These are phyloP conservation scores for Oxygymnocypris stewartii DNA, from an alignment of 2,113 vertebrate genomes.

Conservation along the genomic window DNA sequence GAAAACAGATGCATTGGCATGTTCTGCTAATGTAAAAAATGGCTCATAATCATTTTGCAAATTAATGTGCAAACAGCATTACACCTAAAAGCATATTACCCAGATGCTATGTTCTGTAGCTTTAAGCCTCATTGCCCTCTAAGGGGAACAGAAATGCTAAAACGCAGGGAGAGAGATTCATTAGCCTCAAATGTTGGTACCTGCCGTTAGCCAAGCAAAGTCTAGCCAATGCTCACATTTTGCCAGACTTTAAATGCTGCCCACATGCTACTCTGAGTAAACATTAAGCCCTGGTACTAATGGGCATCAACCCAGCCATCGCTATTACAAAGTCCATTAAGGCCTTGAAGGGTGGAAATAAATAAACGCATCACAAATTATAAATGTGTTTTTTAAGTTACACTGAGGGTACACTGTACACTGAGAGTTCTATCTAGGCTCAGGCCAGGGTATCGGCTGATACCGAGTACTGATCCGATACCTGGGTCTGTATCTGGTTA, in stretches of 20 bases:
- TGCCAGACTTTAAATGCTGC: constrained; percentile 41
- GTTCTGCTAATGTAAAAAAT: constrained; percentile 22
- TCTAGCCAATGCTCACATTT: constrained; percentile 32
- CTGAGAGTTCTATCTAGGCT: background rate
- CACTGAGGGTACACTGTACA: too few relatives aligned
- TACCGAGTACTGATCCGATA: too few relatives aligned
- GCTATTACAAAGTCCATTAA: constrained; percentile 50
- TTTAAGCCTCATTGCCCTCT: constrained; percentile 30
- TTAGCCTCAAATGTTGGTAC: constrained; percentile 35
- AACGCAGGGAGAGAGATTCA: constrained; percentile 32
- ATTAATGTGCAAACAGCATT: constrained; percentile 30
- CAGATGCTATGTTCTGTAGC: constrained; percentile 36
- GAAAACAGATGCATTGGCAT: background rate
- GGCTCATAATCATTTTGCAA: constrained; percentile 8
- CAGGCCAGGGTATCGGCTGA: too few relatives aligned
- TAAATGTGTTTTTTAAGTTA: constrained; percentile 38
- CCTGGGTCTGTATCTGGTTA: too few relatives aligned
- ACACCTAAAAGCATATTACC: constrained; percentile 18
- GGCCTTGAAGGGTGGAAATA: constrained; percentile 25
- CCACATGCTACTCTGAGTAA: constrained; percentile 47
- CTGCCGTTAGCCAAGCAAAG: constrained; percentile 11
- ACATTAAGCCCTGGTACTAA: constrained; percentile 50
- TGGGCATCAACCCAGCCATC: constrained; percentile 40
- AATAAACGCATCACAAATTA: constrained; percentile 41
- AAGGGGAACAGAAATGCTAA: constrained; percentile 1